These are phyloP conservation scores for Charaxes varanes DNA, from an alignment of 1,140 invertebrate genomes.

Conservation along the genomic window DNA sequence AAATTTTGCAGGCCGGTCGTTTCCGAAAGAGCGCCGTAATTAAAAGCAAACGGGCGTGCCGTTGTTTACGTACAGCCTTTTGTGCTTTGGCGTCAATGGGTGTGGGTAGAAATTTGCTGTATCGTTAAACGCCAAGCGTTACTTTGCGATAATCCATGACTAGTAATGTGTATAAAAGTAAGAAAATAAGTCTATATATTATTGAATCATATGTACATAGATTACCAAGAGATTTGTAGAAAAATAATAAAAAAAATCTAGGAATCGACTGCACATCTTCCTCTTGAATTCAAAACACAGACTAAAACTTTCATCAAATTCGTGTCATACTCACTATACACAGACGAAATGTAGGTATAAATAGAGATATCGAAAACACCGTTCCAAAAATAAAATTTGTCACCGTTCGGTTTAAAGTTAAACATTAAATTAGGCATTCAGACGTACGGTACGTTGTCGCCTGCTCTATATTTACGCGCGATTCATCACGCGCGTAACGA, in stretches of 20 bases:
- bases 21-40: slow-evolving; percentile 17
- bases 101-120: not conserved
- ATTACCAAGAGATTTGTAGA: no score
- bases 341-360: not conserved
- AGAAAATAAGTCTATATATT: no score
- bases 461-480: slow-evolving; percentile 15
- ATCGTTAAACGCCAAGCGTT: not conserved
- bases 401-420: slow-evolving; percentile 3
- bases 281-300: no score
- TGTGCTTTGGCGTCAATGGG: slow-evolving; percentile 9
- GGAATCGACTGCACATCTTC: no score
- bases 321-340: no score
- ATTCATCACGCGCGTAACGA: slow-evolving; percentile 25
- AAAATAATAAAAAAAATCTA: no score
- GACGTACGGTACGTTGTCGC: slow-evolving; percentile 6
- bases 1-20: slow-evolving; percentile 10
- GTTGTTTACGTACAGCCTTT: slow-evolving; percentile 18
- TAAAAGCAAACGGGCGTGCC: slow-evolving; percentile 20
- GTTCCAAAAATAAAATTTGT: not conserved
- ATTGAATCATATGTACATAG: no score
- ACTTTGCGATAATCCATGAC: no score
- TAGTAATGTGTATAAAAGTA: not conserved
- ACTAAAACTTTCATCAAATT: no score
- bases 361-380: not conserved
- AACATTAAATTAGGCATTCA: slow-evolving; percentile 19